Base-by-base conservation (phyloP, 2,888 invertebrate genomes). In the Drosophila colorata region DNA sequence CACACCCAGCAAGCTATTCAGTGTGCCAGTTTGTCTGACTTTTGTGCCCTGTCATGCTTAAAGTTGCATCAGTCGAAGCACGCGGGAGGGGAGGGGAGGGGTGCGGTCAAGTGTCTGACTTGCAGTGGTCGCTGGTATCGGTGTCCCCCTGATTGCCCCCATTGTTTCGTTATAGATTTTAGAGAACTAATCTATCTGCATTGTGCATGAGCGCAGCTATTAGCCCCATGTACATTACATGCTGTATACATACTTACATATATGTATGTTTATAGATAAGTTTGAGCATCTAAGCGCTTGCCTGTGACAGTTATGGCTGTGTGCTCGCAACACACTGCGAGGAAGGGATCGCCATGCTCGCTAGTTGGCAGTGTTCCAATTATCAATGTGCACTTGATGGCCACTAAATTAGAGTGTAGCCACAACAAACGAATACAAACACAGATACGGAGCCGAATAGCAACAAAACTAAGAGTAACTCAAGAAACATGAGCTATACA, bases 301-400 rank as follows among this genome's bases (percentile, higher is more conserved):
- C 31, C 58, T 73, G 51, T 67, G 84, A 80, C 81, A 76, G 73
- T 84, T 84, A 84, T 81, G 78, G 81, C 53, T 66, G n/a, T n/a
- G n/a, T n/a, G n/a, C n/a, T n/a, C n/a, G n/a, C n/a, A n/a, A n/a
- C n/a, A n/a, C n/a, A 16, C 33, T 44, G 47, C 25, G 31, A 25
- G 33, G 41, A 31, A 37, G 46, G 49, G 33, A 57, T 53, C 51
- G 31, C 59, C 49, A 66, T 63, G 49, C 58, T 46, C 31, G 33
- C 56, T 56, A 16, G 51, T 53, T 82, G 82, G 85, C 82, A 68
- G 18, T 46, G 56, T 53, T 82, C 82, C 80, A 82, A 85, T 85
- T 85, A 85, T 58, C 75, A 82, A 71, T 85, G 82, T 81, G 68
- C 69, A 74, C 65, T 78, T 81, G 77, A 82, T 81, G 69, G 78